Evolutionary conservation across 1,140 invertebrate genomes (phyloP).

Genomic region (Caligus rogercresseyi): DNA sequence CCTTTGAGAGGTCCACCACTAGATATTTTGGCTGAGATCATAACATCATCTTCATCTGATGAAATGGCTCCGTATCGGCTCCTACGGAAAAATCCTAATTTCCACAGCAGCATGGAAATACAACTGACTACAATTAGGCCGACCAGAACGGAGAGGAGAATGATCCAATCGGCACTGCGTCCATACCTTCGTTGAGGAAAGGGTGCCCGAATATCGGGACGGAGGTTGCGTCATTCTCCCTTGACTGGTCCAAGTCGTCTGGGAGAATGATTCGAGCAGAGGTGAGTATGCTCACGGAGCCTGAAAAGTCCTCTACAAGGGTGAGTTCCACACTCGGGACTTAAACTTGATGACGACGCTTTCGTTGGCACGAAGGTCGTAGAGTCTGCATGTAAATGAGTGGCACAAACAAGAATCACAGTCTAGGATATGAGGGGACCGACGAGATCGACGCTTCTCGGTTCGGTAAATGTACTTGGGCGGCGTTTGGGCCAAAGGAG

Average conservation of each 20-base stretch:
- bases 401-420: constrained; percentile 62
- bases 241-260: constrained; percentile 40
- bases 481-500: not conserved
- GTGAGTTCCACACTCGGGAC: constrained; percentile 74
- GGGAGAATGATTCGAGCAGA: constrained; percentile 51
- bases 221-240: constrained; percentile 38
- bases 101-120: constrained; percentile 57
- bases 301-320: constrained; percentile 67
- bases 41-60: constrained; percentile 29
- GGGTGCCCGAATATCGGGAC: constrained; percentile 11
- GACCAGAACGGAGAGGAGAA: constrained; percentile 53
- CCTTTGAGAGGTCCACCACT: not conserved
- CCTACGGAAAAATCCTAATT: constrained; percentile 70
- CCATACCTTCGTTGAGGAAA: constrained; percentile 37
- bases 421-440: constrained; percentile 26
- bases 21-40: constrained; percentile 5
- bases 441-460: not conserved
- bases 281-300: constrained; percentile 48
- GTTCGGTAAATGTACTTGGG: not conserved
- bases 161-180: constrained; percentile 70
- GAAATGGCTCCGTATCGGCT: constrained; percentile 32
- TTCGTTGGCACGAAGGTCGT: constrained; percentile 49
- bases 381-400: constrained; percentile 58
- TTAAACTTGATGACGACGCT: constrained; percentile 56
- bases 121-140: constrained; percentile 58